Base-by-base conservation (phyloP, 2,888 invertebrate species). In the Cerceris ruficornis region DNA sequence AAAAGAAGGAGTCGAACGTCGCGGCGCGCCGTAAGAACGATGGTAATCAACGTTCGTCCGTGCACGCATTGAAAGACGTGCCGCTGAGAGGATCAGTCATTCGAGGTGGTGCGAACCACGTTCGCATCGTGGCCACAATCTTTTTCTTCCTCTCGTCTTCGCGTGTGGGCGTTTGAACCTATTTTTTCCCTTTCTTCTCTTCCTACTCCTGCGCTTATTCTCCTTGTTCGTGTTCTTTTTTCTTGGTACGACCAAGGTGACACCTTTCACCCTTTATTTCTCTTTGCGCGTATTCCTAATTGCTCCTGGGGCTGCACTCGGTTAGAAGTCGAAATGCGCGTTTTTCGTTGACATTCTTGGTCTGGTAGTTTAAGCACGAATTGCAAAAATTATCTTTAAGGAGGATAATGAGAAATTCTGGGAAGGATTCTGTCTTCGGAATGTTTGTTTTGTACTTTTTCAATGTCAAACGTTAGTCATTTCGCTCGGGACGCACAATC, bases 81-180 rank as follows among this genome's bases (percentile, higher is more conserved):
- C 85, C 83, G 90, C 86, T 89, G 90, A 90, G 88, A 88, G 89
- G 88, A 88, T 89, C 89, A 89, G 89, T 89, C 90, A 89, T 73
- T 84, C 84, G 77, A 80, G 43, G 74, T 76, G 82, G 82, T 82
- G 85, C 75, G 85, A 85, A 85, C 83, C 83, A 78, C 85, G 77
- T 68, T 71, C 80, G 46, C 82, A 82, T 84, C 84, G 75, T 75
- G 77, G 75, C 28, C 75, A 70, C 80, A 76, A 84, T 84, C 84
- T 84, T 84, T 82, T 82, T 84, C 83, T 81, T 80, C 75, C 75
- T 75, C 70, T 82, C 80, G 72, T 58, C 84, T 69, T 84, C 73
- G 76, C 83, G 83, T 81, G 83, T 81, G 83, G 83, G 83, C 83
- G 83, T 79, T 64, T 43, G 49, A 46, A 42, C 42, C 55, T 61